Percentiles rank a stretch among this genome's conserved stretches.
These are phyloP conservation scores for Atrina japonica DNA, from an alignment of 2,888 invertebrate genomes.

Conservation along the genomic window DNA sequence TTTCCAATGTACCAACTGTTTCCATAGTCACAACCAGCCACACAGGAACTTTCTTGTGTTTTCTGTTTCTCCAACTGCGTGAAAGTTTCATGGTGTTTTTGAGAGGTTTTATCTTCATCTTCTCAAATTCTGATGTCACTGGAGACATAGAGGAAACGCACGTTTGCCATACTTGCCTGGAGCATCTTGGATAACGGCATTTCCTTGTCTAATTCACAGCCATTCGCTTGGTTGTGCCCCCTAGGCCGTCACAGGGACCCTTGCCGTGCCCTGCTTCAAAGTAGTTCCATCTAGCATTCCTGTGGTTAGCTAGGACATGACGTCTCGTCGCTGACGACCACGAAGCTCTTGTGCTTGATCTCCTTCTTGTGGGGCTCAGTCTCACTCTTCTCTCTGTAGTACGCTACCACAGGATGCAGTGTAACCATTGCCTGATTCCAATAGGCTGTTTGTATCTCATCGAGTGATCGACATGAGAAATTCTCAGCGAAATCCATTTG, in stretches of 20 bases:
- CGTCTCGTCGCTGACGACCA: slow-evolving; percentile 49
- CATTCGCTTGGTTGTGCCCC: slow-evolving; percentile 35
- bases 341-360: slow-evolving; percentile 46
- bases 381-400: slow-evolving; percentile 19
- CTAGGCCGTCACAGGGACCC: slow-evolving; percentile 46
- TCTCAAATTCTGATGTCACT: background rate
- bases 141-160: slow-evolving; percentile 16
- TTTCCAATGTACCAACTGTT: slow-evolving; percentile 25
- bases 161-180: slow-evolving; percentile 30
- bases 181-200: slow-evolving; percentile 25
- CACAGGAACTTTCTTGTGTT: background rate
- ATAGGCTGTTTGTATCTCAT: slow-evolving; percentile 51
- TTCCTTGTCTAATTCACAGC: slow-evolving; percentile 40
- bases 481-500: slow-evolving; percentile 59
- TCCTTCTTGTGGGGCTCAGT: too few species aligned
- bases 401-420: slow-evolving; percentile 45
- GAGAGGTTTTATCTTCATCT: slow-evolving; percentile 3
- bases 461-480: slow-evolving; percentile 42
- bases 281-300: slow-evolving; percentile 48
- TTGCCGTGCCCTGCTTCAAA: slow-evolving; percentile 54
- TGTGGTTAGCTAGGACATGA: slow-evolving; percentile 41
- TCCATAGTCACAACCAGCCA: too few species aligned
- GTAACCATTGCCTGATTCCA: slow-evolving; percentile 45
- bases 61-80: slow-evolving; percentile 10
- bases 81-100: slow-evolving; percentile 28